Conservation (phyloP, 2,113 vertebrate genomes). For the Neopipo cinnamomea region DNA sequence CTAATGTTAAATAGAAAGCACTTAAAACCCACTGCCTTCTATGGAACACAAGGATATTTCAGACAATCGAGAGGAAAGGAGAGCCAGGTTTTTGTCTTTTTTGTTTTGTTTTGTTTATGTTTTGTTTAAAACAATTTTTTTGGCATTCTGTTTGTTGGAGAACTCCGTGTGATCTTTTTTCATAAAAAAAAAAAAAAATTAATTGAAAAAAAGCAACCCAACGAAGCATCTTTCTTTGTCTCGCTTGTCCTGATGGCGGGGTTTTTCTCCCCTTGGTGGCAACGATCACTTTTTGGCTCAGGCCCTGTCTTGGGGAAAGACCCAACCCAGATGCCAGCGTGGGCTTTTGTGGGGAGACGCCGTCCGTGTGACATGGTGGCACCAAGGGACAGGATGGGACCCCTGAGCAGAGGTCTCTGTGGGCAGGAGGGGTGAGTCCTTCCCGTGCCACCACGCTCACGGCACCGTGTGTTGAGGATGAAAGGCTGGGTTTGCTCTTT, state of each 20-base stretch:
- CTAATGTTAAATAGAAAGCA: slow-evolving; percentile 82
- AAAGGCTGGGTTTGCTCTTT: neutral
- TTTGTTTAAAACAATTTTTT: slow-evolving; percentile 69
- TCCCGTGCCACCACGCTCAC: rapidly evolving
- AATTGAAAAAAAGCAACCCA: slow-evolving; percentile 45
- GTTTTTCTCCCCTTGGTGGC: neutral
- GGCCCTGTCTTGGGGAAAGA: neutral
- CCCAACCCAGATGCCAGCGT: rapidly evolving
- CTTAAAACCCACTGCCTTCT: slow-evolving; percentile 79
- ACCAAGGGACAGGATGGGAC: neutral
- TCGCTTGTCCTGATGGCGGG: neutral
- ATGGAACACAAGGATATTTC: slow-evolving; percentile 71
- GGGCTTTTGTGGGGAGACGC: neutral
- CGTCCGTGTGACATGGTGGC: rapidly evolving
- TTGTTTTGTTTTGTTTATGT: slow-evolving; percentile 66
- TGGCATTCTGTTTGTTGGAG: slow-evolving; percentile 80
- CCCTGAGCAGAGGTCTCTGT: too few species aligned
- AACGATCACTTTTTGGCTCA: neutral
- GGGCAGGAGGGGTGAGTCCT: neutral
- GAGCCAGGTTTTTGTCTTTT: slow-evolving; percentile 74
- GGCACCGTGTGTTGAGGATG: neutral
- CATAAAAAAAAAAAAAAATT: slow-evolving; percentile 73
- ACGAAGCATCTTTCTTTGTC: slow-evolving; percentile 17
- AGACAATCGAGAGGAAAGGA: slow-evolving; percentile 88
- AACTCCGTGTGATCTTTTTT: slow-evolving; percentile 81